Percentiles rank a stretch among this genome's conserved stretches.
Conservation (phyloP, 2,797 vertebrate genomes). For the Oreortyx pictus region DNA sequence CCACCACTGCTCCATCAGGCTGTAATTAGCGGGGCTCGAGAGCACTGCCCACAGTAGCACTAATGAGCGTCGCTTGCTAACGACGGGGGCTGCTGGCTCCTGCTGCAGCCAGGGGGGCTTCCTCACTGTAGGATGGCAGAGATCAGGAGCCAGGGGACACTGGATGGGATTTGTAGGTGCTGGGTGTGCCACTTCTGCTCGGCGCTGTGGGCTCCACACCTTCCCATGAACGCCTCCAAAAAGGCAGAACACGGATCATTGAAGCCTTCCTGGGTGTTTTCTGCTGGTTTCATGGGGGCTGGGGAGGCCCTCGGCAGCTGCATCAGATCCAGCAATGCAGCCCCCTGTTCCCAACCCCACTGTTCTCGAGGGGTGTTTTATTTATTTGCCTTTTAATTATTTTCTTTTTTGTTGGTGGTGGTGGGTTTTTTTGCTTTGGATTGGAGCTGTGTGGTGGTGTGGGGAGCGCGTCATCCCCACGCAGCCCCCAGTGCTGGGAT, state of each 20-base stretch:
- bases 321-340: not conserved
- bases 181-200: not conserved
- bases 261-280: not conserved
- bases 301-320: not conserved
- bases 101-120: accelerated
- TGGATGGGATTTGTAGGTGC: not conserved
- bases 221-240: not conserved
- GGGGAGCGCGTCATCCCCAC: constrained; percentile 38
- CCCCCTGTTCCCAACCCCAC: not conserved
- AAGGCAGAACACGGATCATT: not conserved
- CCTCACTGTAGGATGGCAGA: not conserved
- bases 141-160: not conserved
- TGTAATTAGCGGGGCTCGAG: not conserved
- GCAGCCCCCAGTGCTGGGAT: constrained; percentile 49
- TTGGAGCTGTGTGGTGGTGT: not conserved
- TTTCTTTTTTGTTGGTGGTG: no score
- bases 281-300: not conserved
- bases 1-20: not conserved
- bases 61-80: not conserved
- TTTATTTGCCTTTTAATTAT: not conserved
- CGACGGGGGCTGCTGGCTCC: not conserved
- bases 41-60: not conserved
- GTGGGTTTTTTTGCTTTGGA: not conserved
- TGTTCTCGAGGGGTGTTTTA: not conserved
- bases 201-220: accelerated